A percentile compares a stretch with the other conserved stretches of the same genome.
These are phyloP conservation scores for Ciconia boyciana DNA, from an alignment of 2,113 vertebrate species.

Conservation along the genomic window DNA sequence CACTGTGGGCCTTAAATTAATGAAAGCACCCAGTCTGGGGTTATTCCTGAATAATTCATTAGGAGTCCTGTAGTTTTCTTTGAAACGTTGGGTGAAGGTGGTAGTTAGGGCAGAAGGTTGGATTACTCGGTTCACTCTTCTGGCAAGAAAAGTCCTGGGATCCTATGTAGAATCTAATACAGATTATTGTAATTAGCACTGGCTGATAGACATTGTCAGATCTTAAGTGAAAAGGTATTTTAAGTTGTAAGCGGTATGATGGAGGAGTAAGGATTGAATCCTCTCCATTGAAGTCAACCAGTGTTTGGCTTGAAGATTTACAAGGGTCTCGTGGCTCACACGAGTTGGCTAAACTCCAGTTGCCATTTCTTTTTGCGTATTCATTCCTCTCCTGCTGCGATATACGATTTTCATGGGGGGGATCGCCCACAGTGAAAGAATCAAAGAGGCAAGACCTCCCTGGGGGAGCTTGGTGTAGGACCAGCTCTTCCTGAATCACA, in stretches of 20 bases:
- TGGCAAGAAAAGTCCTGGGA: neutral
- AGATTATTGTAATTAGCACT: neutral
- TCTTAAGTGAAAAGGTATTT: neutral
- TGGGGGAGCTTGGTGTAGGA: neutral
- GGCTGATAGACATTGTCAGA: neutral
- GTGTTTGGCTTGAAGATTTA: neutral
- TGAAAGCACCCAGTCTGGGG: neutral
- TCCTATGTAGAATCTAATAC: neutral
- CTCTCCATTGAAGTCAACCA: neutral
- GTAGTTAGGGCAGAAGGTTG: neutral
- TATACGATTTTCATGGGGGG: neutral
- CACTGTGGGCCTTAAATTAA: neutral
- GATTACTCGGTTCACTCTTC: neutral
- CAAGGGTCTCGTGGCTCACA: neutral
- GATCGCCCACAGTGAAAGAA: neutral
- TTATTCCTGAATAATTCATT: neutral
- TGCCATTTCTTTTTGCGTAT: neutral
- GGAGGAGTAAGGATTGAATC: neutral
- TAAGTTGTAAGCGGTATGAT: neutral
- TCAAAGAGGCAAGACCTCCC: neutral
- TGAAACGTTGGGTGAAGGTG: accelerated
- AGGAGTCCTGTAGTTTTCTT: neutral
- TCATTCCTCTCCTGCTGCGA: neutral
- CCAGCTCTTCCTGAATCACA: neutral
- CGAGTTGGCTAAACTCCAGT: neutral